Base-by-base conservation (phyloP, 2,888 invertebrate genomes). In the Pterostichus niger region DNA sequence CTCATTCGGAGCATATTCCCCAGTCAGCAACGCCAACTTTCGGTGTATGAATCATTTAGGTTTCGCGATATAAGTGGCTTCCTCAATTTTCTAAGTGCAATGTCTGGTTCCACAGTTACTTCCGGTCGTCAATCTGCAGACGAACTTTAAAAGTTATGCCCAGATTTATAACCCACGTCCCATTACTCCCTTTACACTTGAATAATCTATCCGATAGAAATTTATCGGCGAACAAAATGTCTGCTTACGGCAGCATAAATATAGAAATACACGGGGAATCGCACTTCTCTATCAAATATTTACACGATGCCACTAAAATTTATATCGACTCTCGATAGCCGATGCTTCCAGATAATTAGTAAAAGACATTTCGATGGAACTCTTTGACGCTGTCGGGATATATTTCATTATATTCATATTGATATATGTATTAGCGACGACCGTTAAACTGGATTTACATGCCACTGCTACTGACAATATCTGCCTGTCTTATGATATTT, bases 21-120 rank as follows among this genome's bases (percentile, higher is more conserved):
- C 15, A 13, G 56, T 56, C 56, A 56, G 56, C 56, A 17, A 6
- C 54, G 75, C 15, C 71, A 64, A 13, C 56, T 11, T 56, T 17
- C 56, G 56, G 56, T 35, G 68, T 75, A 83, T 83, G 83, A 83
- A 83, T 83, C 83, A 83, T 83, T 83, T 82, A 83, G 68, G 64
- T 76, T 64, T 52, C 46, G 49, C 64, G 54, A 76, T 83, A 83
- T 83, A 83, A 83, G 83, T 76, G 77, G 76, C 77, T 83, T 83
- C 83, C 77, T 83, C 83, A 83, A 83, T 83, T 83, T 83, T 83
- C 83, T 83, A 83, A 83, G 83, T 83, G 83, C 83, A 77, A 83
- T 77, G 68, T 77, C 77, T 76, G 64, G 83, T 83, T 83, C 77
- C 59, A 77, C 83, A 68, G 83, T 68, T 68, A 77, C 83, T 77